These are phyloP conservation scores for Leptura quadrifasciata DNA, from an alignment of 2,888 invertebrate species.

Conservation along the genomic window DNA sequence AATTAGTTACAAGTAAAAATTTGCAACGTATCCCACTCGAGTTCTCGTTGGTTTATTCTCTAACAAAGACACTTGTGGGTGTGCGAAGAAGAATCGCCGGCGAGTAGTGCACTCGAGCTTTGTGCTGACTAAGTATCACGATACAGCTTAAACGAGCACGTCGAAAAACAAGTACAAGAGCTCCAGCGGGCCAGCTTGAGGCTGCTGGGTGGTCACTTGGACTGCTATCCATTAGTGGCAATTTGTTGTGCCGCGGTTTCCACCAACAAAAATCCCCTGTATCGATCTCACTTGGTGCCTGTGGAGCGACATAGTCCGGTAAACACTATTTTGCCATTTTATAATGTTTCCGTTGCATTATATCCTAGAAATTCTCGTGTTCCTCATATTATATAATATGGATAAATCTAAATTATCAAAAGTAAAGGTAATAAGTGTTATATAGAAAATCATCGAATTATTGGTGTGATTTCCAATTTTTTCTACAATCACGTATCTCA, in stretches of 20 bases:
- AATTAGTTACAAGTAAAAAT: constrained; percentile 54
- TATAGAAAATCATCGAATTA: no score
- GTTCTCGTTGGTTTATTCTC: constrained; percentile 49
- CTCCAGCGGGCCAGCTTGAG: constrained; percentile 41
- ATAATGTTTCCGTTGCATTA: background rate
- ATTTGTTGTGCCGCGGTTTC: constrained; percentile 59
- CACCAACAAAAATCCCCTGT: constrained; percentile 48
- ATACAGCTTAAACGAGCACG: constrained; percentile 57
- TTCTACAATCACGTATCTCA: no score
- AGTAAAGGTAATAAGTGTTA: no score
- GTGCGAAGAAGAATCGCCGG: constrained; percentile 54
- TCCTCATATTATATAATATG: no score
- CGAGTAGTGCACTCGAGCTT: constrained; percentile 58
- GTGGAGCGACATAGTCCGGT: constrained; percentile 43
- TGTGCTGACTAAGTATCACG: constrained; percentile 62
- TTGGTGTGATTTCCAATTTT: no score
- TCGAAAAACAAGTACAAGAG: constrained; percentile 56
- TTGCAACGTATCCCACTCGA: constrained; percentile 55
- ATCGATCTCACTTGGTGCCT: constrained; percentile 53
- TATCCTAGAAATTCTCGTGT: no score
- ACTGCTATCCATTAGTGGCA: constrained; percentile 61
- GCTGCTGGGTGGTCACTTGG: constrained; percentile 52
- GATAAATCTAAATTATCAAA: no score
- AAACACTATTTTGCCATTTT: background rate
- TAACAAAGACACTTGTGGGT: constrained; percentile 61